Conservation (phyloP, 2,888 invertebrate species). For the Tetropium fuscum region DNA sequence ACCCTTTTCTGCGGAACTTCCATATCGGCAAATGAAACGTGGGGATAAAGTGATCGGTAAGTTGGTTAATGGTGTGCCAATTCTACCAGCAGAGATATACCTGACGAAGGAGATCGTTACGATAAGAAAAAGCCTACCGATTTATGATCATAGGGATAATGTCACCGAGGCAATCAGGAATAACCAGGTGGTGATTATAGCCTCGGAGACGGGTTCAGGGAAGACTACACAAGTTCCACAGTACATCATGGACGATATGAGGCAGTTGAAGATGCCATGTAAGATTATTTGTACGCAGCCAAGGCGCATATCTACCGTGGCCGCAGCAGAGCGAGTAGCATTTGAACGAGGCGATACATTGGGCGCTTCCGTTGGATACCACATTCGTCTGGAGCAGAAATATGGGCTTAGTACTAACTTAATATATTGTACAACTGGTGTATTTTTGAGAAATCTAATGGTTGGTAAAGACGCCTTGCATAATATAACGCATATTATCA, state of each 20-base stretch:
- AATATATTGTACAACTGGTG: conserved; percentile 93
- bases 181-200: conserved; percentile 80
- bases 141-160: conserved; percentile 74
- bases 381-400: conserved; percentile 90
- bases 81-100: conserved; percentile 11
- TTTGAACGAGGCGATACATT: conserved; percentile 70
- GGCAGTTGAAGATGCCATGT: conserved; percentile 72
- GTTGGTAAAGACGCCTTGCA: conserved; percentile 76
- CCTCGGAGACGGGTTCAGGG: conserved; percentile 92
- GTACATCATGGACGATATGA: conserved; percentile 85
- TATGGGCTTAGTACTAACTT: conserved; percentile 83
- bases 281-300: conserved; percentile 96
- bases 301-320: conserved; percentile 84
- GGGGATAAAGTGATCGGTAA: conserved; percentile 46
- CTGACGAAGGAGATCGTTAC: conserved; percentile 55
- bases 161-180: conserved; percentile 75
- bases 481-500: conserved; percentile 85
- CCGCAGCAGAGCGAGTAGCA: conserved; percentile 88
- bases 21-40: background rate
- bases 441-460: conserved; percentile 89
- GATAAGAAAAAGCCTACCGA: conserved; percentile 77
- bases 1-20: no score
- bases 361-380: conserved; percentile 73
- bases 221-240: conserved; percentile 98
- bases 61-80: conserved; percentile 55